Evolutionary conservation across 2,113 vertebrate species (phyloP).

Genomic region (Chaenogobius annularis): DNA sequence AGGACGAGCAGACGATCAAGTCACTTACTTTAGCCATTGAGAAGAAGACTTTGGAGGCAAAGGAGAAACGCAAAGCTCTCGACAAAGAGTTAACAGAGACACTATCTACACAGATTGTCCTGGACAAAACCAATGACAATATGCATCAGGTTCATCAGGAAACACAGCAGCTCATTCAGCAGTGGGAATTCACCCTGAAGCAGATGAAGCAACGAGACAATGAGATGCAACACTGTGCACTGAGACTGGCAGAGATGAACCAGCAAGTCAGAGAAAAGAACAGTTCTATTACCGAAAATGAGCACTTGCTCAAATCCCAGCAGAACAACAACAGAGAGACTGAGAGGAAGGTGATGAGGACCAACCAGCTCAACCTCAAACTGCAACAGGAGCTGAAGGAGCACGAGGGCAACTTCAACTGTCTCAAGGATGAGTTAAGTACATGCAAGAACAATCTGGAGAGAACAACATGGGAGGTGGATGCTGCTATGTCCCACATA

Average conservation of each 20-base stretch:
- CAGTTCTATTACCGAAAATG: slow-evolving; percentile 79
- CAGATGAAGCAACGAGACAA: slow-evolving; percentile 89
- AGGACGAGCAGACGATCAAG: slow-evolving; percentile 92
- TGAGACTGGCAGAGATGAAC: slow-evolving; percentile 82
- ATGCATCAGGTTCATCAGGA: slow-evolving; percentile 85
- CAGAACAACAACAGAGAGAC: slow-evolving; percentile 85
- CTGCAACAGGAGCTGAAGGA: slow-evolving; percentile 77
- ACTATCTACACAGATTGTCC: slow-evolving; percentile 84
- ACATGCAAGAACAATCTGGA: slow-evolving; percentile 80
- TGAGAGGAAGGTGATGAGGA: slow-evolving; percentile 80
- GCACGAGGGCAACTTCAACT: slow-evolving; percentile 73
- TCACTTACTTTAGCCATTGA: slow-evolving; percentile 86
- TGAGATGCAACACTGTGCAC: slow-evolving; percentile 84
- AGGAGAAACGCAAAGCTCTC: slow-evolving; percentile 81
- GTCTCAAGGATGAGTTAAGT: slow-evolving; percentile 86
- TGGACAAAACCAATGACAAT: slow-evolving; percentile 89
- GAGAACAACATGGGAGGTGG: slow-evolving; percentile 80
- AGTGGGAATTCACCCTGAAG: slow-evolving; percentile 90
- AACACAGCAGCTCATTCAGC: slow-evolving; percentile 86
- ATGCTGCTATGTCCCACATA: slow-evolving; percentile 75
- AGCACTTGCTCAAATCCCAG: slow-evolving; percentile 82
- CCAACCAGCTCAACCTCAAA: slow-evolving; percentile 76
- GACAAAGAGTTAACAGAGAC: slow-evolving; percentile 89
- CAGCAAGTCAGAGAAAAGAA: slow-evolving; percentile 82
- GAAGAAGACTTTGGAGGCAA: slow-evolving; percentile 82